These are phyloP conservation scores for Petrocephalus microphthalmus DNA, from an alignment of 2,113 vertebrate genomes.

Conservation along the genomic window DNA sequence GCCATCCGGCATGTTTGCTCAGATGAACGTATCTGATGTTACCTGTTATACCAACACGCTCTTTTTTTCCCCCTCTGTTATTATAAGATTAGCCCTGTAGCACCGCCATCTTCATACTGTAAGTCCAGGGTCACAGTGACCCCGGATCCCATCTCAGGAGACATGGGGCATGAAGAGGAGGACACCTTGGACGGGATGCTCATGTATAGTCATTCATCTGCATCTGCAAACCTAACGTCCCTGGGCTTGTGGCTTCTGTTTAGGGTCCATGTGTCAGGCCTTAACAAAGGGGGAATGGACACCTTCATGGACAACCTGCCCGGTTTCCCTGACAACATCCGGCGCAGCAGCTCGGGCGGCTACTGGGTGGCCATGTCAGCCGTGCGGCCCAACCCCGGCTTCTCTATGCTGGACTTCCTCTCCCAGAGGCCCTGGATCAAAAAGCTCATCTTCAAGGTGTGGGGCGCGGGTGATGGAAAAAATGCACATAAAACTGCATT, in stretches of 20 bases:
- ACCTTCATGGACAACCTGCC: constrained; percentile 92
- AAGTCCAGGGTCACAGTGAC: neutral
- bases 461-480: constrained; percentile 5
- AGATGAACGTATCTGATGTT: neutral
- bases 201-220: neutral
- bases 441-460: constrained; percentile 89
- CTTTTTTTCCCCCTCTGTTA: neutral
- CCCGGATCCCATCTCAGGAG: neutral
- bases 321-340: constrained; percentile 91
- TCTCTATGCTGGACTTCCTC: constrained; percentile 92
- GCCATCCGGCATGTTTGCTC: neutral
- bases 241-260: constrained; percentile 25
- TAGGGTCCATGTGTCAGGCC: constrained; percentile 87
- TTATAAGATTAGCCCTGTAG: neutral
- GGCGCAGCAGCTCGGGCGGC: constrained; percentile 81
- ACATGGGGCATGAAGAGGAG: neutral
- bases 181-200: neutral
- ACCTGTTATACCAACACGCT: neutral
- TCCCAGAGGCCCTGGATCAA: constrained; percentile 87
- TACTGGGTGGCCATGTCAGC: constrained; percentile 89
- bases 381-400: constrained; percentile 79
- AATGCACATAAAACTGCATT: neutral
- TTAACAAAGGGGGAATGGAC: constrained; percentile 93
- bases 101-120: neutral
- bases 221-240: neutral